A percentile compares a stretch with the other conserved stretches of the same genome.
Evolutionary conservation across 2,797 vertebrate genomes (phyloP).

Genomic region (Lithobates pipiens): DNA sequence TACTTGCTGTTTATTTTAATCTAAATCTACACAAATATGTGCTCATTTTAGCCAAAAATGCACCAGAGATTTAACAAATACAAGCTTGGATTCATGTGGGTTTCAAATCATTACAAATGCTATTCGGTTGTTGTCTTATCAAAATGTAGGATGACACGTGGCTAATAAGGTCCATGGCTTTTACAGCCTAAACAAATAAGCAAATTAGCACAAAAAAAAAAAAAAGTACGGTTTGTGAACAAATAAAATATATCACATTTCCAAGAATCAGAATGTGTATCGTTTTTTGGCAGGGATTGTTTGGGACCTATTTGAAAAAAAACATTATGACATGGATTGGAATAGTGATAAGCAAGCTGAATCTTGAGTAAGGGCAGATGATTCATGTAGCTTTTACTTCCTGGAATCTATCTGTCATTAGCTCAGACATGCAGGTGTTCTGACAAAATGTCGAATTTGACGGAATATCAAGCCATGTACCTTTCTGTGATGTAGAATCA

Average conservation of each 20-base stretch:
- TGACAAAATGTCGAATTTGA: too few species aligned
- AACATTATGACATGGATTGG: too few species aligned
- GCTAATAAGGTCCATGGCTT: not conserved
- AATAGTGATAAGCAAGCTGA: too few species aligned
- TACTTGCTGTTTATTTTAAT: constrained; percentile 12
- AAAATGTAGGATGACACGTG: not conserved
- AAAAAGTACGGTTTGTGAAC: not conserved
- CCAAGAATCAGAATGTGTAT: not conserved
- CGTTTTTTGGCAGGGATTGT: too few species aligned
- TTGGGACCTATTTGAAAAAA: too few species aligned
- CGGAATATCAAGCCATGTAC: too few species aligned
- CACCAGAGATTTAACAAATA: not conserved
- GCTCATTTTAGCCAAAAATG: not conserved
- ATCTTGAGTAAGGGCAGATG: too few species aligned
- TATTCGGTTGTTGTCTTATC: not conserved
- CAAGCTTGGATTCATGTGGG: not conserved
- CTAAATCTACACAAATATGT: not conserved
- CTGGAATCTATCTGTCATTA: too few species aligned
- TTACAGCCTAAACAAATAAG: not conserved
- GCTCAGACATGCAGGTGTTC: too few species aligned
- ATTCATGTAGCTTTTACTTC: too few species aligned
- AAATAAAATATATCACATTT: not conserved
- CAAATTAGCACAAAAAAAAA: not conserved
- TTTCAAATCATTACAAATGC: not conserved
- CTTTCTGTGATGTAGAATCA: too few species aligned